phyloP scores from a whole-genome alignment of 1,140 invertebrate species.

The Pachyrhynchus sulphureomaculatus region DNA sequence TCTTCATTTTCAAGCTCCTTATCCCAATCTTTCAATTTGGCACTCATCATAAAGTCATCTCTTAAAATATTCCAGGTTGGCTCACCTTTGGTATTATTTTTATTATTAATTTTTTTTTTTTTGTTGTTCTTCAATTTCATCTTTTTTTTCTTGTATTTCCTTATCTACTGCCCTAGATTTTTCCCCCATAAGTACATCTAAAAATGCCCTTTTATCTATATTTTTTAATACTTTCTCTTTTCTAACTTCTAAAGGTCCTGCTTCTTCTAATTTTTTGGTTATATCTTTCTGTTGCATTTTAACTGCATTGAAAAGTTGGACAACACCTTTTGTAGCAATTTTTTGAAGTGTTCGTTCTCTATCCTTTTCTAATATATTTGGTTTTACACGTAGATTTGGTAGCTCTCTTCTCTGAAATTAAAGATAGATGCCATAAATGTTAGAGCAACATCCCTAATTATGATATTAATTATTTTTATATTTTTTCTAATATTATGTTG shows the following conservation, averaged over 20 bases:
- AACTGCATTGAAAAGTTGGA: slow-evolving; percentile 90
- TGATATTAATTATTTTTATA: too few relatives aligned
- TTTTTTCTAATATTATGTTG: too few relatives aligned
- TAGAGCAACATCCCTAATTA: too few relatives aligned
- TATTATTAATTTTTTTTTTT: slow-evolving; percentile 37
- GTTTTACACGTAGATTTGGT: slow-evolving; percentile 71
- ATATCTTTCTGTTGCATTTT: slow-evolving; percentile 79
- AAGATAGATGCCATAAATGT: too few relatives aligned
- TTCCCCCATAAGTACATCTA: slow-evolving; percentile 78
- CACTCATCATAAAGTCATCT: slow-evolving; percentile 86
- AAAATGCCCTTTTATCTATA: slow-evolving; percentile 78
- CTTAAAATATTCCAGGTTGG: slow-evolving; percentile 60
- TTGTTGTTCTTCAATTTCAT: slow-evolving; percentile 53
- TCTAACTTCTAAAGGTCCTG: slow-evolving; percentile 75
- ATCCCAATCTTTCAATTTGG: slow-evolving; percentile 90
- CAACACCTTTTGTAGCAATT: slow-evolving; percentile 88
- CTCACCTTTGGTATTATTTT: slow-evolving; percentile 35
- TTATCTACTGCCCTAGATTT: slow-evolving; percentile 63
- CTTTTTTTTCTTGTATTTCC: slow-evolving; percentile 53
- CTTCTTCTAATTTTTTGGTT: slow-evolving; percentile 69
- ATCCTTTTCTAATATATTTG: slow-evolving; percentile 69
- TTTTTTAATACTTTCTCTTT: slow-evolving; percentile 80
- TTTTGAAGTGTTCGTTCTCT: slow-evolving; percentile 73
- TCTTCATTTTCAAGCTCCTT: slow-evolving; percentile 61
- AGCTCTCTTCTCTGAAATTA: slow-evolving; percentile 61